Conservation (phyloP, 2,888 invertebrate species). For the Julus scanicus region DNA sequence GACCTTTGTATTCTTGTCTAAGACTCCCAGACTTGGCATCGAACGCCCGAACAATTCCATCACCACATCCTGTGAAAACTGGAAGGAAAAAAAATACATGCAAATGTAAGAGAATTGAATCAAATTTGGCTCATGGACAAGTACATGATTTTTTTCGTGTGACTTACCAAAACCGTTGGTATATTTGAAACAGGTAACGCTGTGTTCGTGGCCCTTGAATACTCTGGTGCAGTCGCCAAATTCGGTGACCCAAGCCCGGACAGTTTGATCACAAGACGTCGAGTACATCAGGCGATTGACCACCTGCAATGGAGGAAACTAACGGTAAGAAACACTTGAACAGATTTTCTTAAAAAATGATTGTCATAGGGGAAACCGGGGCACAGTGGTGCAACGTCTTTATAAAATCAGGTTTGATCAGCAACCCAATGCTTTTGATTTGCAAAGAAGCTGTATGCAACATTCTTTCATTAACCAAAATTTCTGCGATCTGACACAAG, state of each 20-base stretch:
- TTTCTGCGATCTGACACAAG: too few relatives aligned
- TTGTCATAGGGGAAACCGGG: too few relatives aligned
- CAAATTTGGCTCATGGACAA: background rate
- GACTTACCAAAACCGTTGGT: conserved; percentile 67
- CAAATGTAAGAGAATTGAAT: background rate
- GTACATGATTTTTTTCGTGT: background rate
- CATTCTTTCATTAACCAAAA: too few relatives aligned
- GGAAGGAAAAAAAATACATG: conserved; percentile 18
- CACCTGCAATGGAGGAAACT: conserved; percentile 62
- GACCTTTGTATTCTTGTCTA: conserved; percentile 64
- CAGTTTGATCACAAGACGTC: conserved; percentile 69
- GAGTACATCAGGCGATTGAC: conserved; percentile 69
- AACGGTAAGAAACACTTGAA: conserved; percentile 9
- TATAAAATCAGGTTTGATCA: too few relatives aligned
- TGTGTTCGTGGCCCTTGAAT: conserved; percentile 68
- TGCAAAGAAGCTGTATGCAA: too few relatives aligned
- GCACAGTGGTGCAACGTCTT: too few relatives aligned
- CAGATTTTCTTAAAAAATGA: too few relatives aligned
- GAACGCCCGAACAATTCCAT: conserved; percentile 53
- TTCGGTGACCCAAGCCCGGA: conserved; percentile 69
- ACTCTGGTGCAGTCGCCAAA: conserved; percentile 69
- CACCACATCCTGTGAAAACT: conserved; percentile 57
- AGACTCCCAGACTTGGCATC: conserved; percentile 60
- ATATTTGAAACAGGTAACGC: conserved; percentile 67
- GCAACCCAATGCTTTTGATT: too few relatives aligned